A percentile compares a stretch with the other conserved stretches of the same genome.
Evolutionary conservation across 2,888 invertebrate species (phyloP).

Genomic region (Byasa hedistus): DNA sequence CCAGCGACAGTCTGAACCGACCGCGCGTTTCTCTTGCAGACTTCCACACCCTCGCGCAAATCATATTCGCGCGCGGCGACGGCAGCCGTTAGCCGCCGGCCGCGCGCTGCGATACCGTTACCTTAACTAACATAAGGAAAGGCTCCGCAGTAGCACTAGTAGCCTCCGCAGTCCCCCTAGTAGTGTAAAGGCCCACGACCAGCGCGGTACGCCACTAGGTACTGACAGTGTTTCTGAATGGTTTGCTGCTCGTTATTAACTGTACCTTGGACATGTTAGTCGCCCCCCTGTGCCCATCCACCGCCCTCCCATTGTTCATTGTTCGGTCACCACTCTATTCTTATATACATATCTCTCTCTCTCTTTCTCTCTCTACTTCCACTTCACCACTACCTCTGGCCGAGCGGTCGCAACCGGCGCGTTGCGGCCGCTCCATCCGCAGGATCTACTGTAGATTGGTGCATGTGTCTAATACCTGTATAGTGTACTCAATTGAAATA

Average conservation of each 20-base stretch:
- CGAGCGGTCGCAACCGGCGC: constrained; percentile 18
- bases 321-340: constrained; percentile 54
- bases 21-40: constrained; percentile 82
- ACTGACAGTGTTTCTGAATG: constrained; percentile 72
- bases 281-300: constrained; percentile 42
- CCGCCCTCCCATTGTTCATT: constrained; percentile 51
- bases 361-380: constrained; percentile 23
- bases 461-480: constrained; percentile 70
- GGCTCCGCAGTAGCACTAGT: constrained; percentile 63
- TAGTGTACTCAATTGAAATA: constrained; percentile 65
- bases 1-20: constrained; percentile 43
- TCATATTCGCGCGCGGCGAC: constrained; percentile 84
- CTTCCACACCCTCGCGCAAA: constrained; percentile 88
- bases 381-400: no score
- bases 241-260: constrained; percentile 79
- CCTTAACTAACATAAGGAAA: constrained; percentile 66
- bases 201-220: constrained; percentile 54
- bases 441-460: constrained; percentile 49
- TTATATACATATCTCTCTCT: constrained; percentile 37
- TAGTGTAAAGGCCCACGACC: constrained; percentile 56
- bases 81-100: constrained; percentile 76
- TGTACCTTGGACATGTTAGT: constrained; percentile 65
- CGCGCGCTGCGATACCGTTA: constrained; percentile 58
- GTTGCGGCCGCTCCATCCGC: constrained; percentile 40
- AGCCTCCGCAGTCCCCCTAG: constrained; percentile 46